phyloP scores from a whole-genome alignment of 2,888 invertebrate species.

The Esperia sulphurella region DNA sequence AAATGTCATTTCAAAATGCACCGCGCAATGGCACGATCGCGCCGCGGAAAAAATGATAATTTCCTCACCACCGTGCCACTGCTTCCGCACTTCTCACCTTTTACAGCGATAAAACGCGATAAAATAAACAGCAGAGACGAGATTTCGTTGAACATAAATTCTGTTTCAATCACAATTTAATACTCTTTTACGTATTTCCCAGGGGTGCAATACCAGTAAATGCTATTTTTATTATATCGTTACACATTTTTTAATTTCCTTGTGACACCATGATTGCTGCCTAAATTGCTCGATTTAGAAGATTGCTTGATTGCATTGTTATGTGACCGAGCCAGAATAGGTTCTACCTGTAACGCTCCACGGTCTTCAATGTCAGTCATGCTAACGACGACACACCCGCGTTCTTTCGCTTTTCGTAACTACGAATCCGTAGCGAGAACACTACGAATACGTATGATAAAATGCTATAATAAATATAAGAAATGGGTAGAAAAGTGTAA shows the following conservation, averaged over 20 bases:
- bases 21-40: slow-evolving; percentile 10
- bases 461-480: no score
- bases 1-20: slow-evolving; percentile 67
- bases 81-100: slow-evolving; percentile 18
- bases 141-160: slow-evolving; percentile 3
- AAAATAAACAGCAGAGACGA: neutral
- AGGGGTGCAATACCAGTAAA: neutral
- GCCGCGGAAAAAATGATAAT: slow-evolving; percentile 52
- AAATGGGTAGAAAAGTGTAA: no score
- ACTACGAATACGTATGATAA: no score
- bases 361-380: no score
- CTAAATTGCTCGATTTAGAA: neutral
- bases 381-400: no score
- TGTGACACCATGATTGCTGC: neutral
- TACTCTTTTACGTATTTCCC: neutral
- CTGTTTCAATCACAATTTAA: slow-evolving; percentile 5
- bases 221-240: neutral
- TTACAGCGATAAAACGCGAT: slow-evolving; percentile 11
- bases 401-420: no score
- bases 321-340: no score
- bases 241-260: neutral
- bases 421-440: no score
- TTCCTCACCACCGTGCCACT: slow-evolving; percentile 33
- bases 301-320: no score
- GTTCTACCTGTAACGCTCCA: no score